A percentile compares a stretch with the other conserved stretches of the same genome.
These are phyloP conservation scores for Drosophila eohydei DNA, from an alignment of 2,888 invertebrate species.

Conservation along the genomic window DNA sequence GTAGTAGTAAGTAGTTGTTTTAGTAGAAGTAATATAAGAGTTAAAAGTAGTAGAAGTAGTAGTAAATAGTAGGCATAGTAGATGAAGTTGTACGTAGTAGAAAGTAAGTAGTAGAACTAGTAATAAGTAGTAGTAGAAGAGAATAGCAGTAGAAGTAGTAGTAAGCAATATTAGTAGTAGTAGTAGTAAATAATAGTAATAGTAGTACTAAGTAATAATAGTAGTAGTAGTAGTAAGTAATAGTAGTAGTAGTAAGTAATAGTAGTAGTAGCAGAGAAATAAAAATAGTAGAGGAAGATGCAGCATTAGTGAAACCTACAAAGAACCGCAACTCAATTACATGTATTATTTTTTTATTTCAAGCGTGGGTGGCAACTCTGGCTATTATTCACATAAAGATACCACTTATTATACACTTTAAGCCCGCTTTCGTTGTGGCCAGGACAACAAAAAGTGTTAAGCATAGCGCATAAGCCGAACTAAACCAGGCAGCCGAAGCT, in stretches of 20 bases:
- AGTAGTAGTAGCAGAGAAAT: not conserved
- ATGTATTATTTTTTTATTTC: not conserved
- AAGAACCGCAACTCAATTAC: not conserved
- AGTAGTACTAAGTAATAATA: not conserved
- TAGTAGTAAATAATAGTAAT: not conserved
- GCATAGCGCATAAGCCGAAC: constrained; percentile 58
- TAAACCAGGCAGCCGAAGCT: constrained; percentile 16
- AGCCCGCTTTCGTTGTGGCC: constrained; percentile 50
- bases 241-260: not conserved
- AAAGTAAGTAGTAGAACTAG: too few relatives aligned
- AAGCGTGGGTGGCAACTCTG: constrained; percentile 2
- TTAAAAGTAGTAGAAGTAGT: not conserved
- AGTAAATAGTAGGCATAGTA: not conserved
- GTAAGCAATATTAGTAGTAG: not conserved
- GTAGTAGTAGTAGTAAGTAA: not conserved
- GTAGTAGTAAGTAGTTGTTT: not conserved
- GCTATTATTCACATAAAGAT: constrained; percentile 27
- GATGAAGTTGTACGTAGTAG: too few relatives aligned
- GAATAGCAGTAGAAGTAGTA: not conserved
- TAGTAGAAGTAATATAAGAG: not conserved
- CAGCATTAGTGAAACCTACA: not conserved
- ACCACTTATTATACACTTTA: constrained; percentile 63
- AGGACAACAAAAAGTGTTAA: constrained; percentile 64
- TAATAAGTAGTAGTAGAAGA: too few relatives aligned
- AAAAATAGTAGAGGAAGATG: too few relatives aligned